phyloP scores from a whole-genome alignment of 2,113 vertebrate genomes.

The Dinomys branickii region DNA sequence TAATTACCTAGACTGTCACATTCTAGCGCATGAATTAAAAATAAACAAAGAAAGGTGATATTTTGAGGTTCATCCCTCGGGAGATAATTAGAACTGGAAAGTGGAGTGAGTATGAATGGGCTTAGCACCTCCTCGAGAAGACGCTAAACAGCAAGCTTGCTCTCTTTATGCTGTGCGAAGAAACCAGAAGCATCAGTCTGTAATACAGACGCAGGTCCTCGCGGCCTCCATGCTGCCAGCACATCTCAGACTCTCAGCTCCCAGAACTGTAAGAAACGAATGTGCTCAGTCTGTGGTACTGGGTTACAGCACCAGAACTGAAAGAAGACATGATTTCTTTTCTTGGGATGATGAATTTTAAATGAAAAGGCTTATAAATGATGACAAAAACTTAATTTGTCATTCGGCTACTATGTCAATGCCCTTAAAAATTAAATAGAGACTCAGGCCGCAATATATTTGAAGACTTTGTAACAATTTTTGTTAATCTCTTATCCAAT shows the following conservation, averaged over 20 bases:
- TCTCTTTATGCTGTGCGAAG: accelerated
- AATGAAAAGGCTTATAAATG: not conserved
- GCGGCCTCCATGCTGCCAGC: accelerated
- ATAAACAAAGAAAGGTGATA: not conserved
- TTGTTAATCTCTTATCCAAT: not conserved
- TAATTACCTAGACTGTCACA: not conserved
- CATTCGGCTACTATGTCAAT: not conserved
- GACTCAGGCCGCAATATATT: not conserved
- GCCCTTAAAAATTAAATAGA: not conserved
- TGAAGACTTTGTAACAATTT: not conserved
- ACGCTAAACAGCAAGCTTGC: not conserved
- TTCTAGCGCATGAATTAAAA: not conserved
- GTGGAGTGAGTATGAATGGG: not conserved
- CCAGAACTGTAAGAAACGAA: not conserved
- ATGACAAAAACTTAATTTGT: not conserved
- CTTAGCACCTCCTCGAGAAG: not conserved
- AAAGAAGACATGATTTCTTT: not conserved
- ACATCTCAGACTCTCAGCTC: not conserved
- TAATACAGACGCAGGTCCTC: too few relatives aligned
- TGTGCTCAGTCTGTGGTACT: too few relatives aligned
- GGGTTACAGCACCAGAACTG: not conserved
- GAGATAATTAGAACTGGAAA: not conserved
- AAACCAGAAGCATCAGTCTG: not conserved
- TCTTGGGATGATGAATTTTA: not conserved
- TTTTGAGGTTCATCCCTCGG: not conserved